phyloP scores from a whole-genome alignment of 2,888 invertebrate species.

The Ganaspis brasiliensis region DNA sequence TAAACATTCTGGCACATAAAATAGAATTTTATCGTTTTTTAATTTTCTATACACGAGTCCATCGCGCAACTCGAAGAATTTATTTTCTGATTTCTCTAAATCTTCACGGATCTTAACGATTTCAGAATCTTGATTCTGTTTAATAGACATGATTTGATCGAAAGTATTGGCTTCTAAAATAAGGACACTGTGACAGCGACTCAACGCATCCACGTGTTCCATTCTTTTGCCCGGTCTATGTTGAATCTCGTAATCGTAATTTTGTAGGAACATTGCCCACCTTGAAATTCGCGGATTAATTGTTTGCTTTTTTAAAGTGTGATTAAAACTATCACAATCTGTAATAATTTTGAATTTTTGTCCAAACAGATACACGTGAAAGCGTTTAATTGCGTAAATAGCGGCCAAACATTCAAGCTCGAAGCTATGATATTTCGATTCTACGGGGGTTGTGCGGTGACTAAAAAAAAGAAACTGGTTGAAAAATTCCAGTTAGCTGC shows the following conservation, averaged over 20 bases:
- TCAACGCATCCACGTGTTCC: conserved; percentile 58
- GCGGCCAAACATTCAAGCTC: conserved; percentile 66
- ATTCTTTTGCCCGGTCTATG: conserved; percentile 57
- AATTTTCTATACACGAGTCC: conserved; percentile 59
- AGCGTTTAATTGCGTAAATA: conserved; percentile 62
- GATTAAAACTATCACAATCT: conserved; percentile 67
- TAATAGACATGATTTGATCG: conserved; percentile 54
- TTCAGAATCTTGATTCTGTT: conserved; percentile 54
- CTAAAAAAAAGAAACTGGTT: conserved; percentile 70
- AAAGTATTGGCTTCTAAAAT: conserved; percentile 55
- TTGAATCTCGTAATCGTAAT: conserved; percentile 46
- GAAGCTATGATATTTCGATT: conserved; percentile 69
- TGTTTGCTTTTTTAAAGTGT: conserved; percentile 65
- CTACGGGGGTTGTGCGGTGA: conserved; percentile 62
- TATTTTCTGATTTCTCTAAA: conserved; percentile 54
- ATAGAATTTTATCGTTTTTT: conserved; percentile 1
- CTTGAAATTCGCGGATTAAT: conserved; percentile 66
- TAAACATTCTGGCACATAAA: no score
- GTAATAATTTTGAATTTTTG: conserved; percentile 66
- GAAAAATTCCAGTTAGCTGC: conserved; percentile 54
- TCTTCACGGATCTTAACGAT: conserved; percentile 54
- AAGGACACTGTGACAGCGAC: conserved; percentile 51
- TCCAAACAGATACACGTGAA: conserved; percentile 64
- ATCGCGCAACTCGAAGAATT: conserved; percentile 53
- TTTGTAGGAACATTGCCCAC: conserved; percentile 63